Percentiles rank a stretch among this genome's conserved stretches.
These are phyloP conservation scores for Gobius niger DNA, from an alignment of 2,113 vertebrate species.

Conservation along the genomic window DNA sequence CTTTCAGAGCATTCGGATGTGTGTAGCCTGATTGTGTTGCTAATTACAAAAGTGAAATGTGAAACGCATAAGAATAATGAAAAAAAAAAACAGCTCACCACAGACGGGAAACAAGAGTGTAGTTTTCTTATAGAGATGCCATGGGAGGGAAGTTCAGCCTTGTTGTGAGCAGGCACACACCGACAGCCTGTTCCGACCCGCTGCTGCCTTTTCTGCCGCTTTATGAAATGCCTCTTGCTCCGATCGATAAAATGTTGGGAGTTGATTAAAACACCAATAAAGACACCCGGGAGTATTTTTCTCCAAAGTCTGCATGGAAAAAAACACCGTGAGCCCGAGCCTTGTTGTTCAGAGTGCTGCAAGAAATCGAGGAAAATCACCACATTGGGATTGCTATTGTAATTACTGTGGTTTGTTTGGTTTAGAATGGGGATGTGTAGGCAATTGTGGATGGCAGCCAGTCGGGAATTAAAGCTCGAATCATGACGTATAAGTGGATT, in stretches of 20 bases:
- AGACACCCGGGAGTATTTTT: conserved; percentile 55
- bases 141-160: conserved; percentile 47
- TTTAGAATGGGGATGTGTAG: not conserved
- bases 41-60: conserved; percentile 51
- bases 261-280: conserved; percentile 73
- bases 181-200: conserved; percentile 55
- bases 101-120: not conserved
- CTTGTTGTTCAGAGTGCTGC: conserved; percentile 11
- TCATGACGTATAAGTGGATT: not conserved
- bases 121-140: conserved; percentile 23
- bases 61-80: conserved; percentile 13
- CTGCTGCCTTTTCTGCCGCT: conserved; percentile 53
- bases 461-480: not conserved
- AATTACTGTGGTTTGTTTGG: conserved; percentile 20
- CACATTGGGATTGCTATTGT: conserved; percentile 11
- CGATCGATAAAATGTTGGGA: conserved; percentile 71
- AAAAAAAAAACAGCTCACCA: conserved; percentile 10
- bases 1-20: conserved; percentile 30
- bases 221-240: conserved; percentile 69
- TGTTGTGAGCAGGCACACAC: conserved; percentile 58
- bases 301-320: conserved; percentile 28
- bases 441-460: not conserved
- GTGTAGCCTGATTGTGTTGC: conserved; percentile 28
- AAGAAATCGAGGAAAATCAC: conserved; percentile 11
- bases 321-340: conserved; percentile 26